Evolutionary conservation across 2,888 invertebrate genomes (phyloP), one percentile per base, ranked within the genome.

Genomic region (Cheiracanthium punctorium): DNA sequence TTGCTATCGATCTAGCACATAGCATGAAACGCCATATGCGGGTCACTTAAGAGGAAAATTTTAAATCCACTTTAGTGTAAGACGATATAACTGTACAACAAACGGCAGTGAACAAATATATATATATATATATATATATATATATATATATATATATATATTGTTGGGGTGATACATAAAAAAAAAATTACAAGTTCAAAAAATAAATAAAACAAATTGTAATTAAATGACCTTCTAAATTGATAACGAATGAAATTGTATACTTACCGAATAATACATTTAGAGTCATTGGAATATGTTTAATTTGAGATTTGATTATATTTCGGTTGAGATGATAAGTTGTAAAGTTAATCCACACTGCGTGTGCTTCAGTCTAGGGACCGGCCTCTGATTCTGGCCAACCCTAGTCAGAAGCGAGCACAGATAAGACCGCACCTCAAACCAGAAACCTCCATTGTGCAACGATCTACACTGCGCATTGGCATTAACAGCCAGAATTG

Each of bases 321-420:
- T 24, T 80, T 58, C 79, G 65, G 37, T 52, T 48, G 33, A 73
- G 71, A 84, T 74, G 74, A 17, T 74, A 24, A 43, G 48, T 80
- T 69, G 70, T 41, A 73, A 65, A 69, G 52, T 52, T 58, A 70
- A 84, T 72, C 65, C 71, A 79, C 75, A 79, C 75, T 80, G 75
- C n/a, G n/a, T n/a, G n/a, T n/a, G n/a, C 85, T 80, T 85, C 70
- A 85, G 80, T 80, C 85, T 85, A 85, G 85, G 85, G 85, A 85
- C 85, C 58, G 85, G 85, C 85, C 85, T 58, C 32, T 48, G 28
- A 64, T 74, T 80, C 70, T 85, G 85, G 85, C 85, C 85, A 64
- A 69, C 80, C 85, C 85, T 80, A 85, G 85, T 85, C 85, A 85
- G 80, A 85, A 80, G 67, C 41, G 79, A 85, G 85, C 32, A 75